Evolutionary conservation across 2,113 vertebrate genomes (phyloP), one percentile per base, ranked within the genome.

Genomic region (Leptodactylus fuscus): DNA sequence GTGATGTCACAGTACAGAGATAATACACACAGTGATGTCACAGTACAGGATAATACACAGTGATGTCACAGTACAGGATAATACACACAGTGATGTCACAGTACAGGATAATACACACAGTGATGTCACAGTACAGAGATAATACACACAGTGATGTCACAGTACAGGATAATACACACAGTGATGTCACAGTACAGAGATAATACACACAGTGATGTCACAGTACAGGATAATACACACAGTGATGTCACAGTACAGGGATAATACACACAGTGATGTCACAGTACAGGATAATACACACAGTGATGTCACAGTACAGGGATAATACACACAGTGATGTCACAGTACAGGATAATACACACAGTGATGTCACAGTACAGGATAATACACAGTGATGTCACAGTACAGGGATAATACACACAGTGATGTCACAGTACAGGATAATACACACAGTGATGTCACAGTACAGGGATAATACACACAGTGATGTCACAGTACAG

Each of bases 351-450:
- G 13, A 48, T 48, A 48, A 48, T 48, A 48, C 7, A 48, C 46
- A 48, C 46, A 48, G 46, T 48, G 46, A 48, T 48, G n/a, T 11
- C 55, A 29, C 29, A 65, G 29, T 5, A n/a, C n/a, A n/a, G n/a
- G 7, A 58, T 60, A 27, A 60, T 60, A 48, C 55, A 27, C 55
- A 60, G 55, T 60, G 55, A 60, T 60, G 55, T 60, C 24, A 60
- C 55, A 24, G n/a, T 60, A 60, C 55, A 60, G 24, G 55, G 24
- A 27, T 60, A 27, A 27, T 27, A 27, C 2, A 58, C 55, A 60
- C 55, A 60, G 55, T 60, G 55, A 60, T 60, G 55, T 60, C 55
- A 60, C 55, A 60, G 55, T 60, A 60, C 55, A 60, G 46, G 1
- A 60, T 60, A 60, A 27, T 60, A 10, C 41, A 27, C 55, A 60